Percentiles rank a stretch among this genome's conserved stretches.
Conservation (phyloP, 2,797 vertebrate species). For the Chaenodraco wilsoni region DNA sequence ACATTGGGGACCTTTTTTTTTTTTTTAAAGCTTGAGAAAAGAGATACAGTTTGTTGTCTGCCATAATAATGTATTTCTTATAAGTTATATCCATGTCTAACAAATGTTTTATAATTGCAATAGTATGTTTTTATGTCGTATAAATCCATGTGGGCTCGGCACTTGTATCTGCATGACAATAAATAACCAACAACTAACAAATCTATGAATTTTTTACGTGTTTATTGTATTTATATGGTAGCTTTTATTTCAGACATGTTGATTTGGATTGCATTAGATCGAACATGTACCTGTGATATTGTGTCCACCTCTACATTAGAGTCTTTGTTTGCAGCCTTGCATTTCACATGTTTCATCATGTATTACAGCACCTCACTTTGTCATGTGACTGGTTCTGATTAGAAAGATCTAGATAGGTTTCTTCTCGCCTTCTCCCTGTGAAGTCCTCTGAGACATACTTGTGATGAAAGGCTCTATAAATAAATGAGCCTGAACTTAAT, state of each 20-base stretch:
- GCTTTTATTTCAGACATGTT: constrained; percentile 23
- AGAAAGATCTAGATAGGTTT: constrained; percentile 45
- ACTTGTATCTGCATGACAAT: not conserved
- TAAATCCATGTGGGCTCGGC: not conserved
- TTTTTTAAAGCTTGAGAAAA: not conserved
- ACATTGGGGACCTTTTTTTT: not conserved
- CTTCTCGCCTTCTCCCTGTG: constrained; percentile 23
- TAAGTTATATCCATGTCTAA: not conserved
- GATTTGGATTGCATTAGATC: constrained; percentile 22
- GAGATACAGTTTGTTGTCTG: not conserved
- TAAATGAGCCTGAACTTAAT: constrained; percentile 49
- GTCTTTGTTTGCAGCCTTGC: constrained; percentile 46
- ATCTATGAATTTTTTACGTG: not conserved
- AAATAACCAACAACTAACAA: constrained; percentile 1
- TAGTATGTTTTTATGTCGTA: not conserved
- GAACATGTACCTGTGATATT: constrained; percentile 28
- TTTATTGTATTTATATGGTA: not conserved
- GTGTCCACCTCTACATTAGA: constrained; percentile 42
- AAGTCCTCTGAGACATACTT: constrained; percentile 47
- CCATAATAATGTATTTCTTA: not conserved
- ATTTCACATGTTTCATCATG: constrained; percentile 76
- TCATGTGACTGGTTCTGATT: constrained; percentile 60
- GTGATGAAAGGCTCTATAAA: constrained; percentile 64
- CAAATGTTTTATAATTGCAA: not conserved
- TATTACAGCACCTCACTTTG: constrained; percentile 66